phyloP scores from a whole-genome alignment of 2,797 vertebrate genomes.

The Gadopsis marmoratus region DNA sequence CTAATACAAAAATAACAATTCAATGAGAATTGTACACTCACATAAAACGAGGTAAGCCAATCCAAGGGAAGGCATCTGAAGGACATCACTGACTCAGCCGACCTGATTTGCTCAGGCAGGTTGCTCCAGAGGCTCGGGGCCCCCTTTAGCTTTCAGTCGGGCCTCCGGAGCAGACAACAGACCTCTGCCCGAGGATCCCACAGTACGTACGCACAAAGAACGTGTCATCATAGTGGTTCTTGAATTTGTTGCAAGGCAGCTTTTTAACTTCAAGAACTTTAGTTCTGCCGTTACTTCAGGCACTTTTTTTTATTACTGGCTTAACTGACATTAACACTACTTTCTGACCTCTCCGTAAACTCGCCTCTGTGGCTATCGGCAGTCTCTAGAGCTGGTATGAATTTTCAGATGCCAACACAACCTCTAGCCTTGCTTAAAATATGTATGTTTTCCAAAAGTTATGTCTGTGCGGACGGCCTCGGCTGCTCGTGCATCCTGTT shows the following conservation, averaged over 20 bases:
- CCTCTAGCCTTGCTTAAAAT: slow-evolving; percentile 6
- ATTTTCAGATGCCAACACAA: slow-evolving; percentile 19
- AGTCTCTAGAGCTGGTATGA: not conserved
- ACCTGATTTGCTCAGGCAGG: too few relatives aligned
- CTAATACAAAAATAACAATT: too few relatives aligned
- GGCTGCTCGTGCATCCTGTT: not conserved
- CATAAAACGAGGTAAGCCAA: too few relatives aligned
- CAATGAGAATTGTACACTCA: too few relatives aligned
- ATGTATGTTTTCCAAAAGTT: slow-evolving; percentile 10
- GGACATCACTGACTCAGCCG: too few relatives aligned
- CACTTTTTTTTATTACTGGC: slow-evolving; percentile 16
- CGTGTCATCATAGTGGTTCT: not conserved
- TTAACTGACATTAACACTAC: slow-evolving; percentile 20
- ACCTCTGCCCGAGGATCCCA: too few relatives aligned
- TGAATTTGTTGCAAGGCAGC: not conserved
- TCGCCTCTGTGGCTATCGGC: slow-evolving; percentile 32
- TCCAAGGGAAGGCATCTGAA: too few relatives aligned
- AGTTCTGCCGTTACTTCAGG: not conserved
- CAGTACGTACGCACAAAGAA: too few relatives aligned
- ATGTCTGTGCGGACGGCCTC: not conserved
- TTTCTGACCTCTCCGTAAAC: slow-evolving; percentile 40
- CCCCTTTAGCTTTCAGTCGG: too few relatives aligned
- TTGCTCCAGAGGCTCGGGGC: too few relatives aligned
- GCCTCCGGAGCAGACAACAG: too few relatives aligned
- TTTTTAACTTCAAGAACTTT: slow-evolving; percentile 10